Conservation (phyloP, 2,797 vertebrate genomes). For the Percopsis omiscomaycus region DNA sequence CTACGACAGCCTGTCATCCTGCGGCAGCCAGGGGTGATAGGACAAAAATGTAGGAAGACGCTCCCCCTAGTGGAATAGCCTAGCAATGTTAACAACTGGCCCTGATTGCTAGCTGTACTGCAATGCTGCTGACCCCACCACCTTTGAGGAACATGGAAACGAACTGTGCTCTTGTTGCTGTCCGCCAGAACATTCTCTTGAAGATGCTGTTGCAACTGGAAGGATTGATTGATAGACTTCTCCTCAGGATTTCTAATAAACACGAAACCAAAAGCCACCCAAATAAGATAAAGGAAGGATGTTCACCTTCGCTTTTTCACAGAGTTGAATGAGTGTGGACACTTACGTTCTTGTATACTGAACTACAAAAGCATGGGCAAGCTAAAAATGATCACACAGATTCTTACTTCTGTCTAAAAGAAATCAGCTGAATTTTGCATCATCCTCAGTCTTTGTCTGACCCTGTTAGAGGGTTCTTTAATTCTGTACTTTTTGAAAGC, state of each 20-base stretch:
- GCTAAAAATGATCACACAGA: constrained; percentile 58
- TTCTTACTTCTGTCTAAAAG: constrained; percentile 35
- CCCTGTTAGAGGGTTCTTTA: constrained; percentile 27
- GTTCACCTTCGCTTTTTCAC: constrained; percentile 49
- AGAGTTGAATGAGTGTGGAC: constrained; percentile 42
- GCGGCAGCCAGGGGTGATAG: constrained; percentile 92
- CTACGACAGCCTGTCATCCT: constrained; percentile 95
- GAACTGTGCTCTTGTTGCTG: constrained; percentile 31
- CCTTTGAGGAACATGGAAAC: constrained; percentile 33
- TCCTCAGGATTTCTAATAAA: constrained; percentile 72
- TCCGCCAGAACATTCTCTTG: constrained; percentile 25
- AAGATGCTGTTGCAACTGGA: constrained; percentile 57
- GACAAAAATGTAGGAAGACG: constrained; percentile 1
- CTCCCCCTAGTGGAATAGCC: constrained; percentile 4
- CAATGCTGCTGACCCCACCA: constrained; percentile 41
- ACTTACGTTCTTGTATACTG: constrained; percentile 42
- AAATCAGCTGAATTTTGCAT: constrained; percentile 22
- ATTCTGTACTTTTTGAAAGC: constrained; percentile 19
- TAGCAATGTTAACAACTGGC: constrained; percentile 1
- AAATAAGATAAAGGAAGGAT: constrained; percentile 33
- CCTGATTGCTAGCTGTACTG: constrained; percentile 27
- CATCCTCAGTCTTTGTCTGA: constrained; percentile 14
- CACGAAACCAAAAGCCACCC: constrained; percentile 68
- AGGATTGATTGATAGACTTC: constrained; percentile 48
- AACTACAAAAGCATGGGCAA: constrained; percentile 60